Conservation (phyloP, 2,888 invertebrate genomes). For the Machimus atricapillus region DNA sequence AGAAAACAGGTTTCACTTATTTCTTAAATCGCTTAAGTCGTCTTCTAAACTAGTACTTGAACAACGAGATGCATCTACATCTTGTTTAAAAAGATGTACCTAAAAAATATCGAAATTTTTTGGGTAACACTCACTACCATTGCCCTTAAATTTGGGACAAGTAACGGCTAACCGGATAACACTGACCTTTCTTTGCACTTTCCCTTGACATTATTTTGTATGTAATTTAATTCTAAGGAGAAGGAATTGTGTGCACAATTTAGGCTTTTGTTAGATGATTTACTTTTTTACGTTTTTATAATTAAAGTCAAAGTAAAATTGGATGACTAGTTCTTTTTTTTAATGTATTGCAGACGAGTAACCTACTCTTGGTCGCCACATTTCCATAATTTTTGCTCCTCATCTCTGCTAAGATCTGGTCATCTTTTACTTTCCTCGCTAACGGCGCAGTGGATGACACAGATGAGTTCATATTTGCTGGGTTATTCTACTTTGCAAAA, state of each 20-base stretch:
- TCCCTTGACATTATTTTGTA: not conserved
- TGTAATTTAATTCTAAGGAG: not conserved
- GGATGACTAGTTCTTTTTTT: not conserved
- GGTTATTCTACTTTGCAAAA: not conserved
- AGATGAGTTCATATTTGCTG: not conserved
- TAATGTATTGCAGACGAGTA: not conserved
- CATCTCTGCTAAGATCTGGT: not conserved
- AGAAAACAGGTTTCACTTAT: not conserved
- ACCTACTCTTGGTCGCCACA: not conserved
- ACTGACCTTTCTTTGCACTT: not conserved
- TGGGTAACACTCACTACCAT: not conserved
- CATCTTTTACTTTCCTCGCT: not conserved
- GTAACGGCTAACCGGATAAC: not conserved
- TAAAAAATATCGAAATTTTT: not conserved
- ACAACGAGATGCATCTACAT: not conserved
- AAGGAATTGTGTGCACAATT: not conserved
- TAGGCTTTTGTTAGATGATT: not conserved
- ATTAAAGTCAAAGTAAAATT: not conserved
- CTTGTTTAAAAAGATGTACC: not conserved
- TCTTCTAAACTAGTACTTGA: not conserved
- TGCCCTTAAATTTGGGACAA: not conserved
- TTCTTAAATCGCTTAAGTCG: not conserved
- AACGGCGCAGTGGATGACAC: not conserved
- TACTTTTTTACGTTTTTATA: not conserved
- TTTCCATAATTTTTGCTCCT: not conserved